Evolutionary conservation across 2,113 vertebrate genomes (phyloP), one percentile per base, ranked within the genome.

Genomic region (Lonchura striata): DNA sequence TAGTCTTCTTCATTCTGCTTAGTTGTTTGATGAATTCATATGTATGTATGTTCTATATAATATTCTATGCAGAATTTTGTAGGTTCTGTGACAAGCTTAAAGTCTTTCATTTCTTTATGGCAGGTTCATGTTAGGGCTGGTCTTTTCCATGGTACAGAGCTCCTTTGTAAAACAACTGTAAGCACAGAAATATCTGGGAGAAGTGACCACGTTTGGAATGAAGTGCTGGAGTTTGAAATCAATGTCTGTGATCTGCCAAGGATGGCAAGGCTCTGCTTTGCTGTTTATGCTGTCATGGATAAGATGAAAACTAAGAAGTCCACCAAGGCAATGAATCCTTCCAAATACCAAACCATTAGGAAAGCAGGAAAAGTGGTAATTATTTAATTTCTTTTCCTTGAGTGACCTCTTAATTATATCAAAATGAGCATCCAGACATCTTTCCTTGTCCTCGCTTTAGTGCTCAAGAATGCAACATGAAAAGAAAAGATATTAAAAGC

Each of bases 281-380:
- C 99, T 53, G 97, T 99, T 92, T 99, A 99, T 66, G 99, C 99
- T 44, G 98, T 99, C 96, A 98, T 99, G 98, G 99, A 99, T 96
- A 99, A 99, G 97, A 98, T 98, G 86, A 99, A 99, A 97, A 99
- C 98, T 61, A 99, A 99, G 78, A 99, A 99, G 91, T 98, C 98
- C 76, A 99, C 98, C 87, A 99, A 99, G 97, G 98, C 98, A 63
- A 96, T 98, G 77, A 99, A 99, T 97, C 95, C 97, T 41, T 98
- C 98, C 97, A 99, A 99, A 94, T 99, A 99, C 97, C 99, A 99
- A 98, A 99, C 99, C 90, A 99, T 99, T 95, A 99, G 99, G 95
- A 99, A 99, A 97, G 98, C 99, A 65, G 99, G 99, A 74, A 99
- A 99, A 99, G 98, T 99, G 98, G 99, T 99, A 98, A 98, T 93